Conservation (phyloP, 2,888 invertebrate genomes). For the Girardia tigrina region DNA sequence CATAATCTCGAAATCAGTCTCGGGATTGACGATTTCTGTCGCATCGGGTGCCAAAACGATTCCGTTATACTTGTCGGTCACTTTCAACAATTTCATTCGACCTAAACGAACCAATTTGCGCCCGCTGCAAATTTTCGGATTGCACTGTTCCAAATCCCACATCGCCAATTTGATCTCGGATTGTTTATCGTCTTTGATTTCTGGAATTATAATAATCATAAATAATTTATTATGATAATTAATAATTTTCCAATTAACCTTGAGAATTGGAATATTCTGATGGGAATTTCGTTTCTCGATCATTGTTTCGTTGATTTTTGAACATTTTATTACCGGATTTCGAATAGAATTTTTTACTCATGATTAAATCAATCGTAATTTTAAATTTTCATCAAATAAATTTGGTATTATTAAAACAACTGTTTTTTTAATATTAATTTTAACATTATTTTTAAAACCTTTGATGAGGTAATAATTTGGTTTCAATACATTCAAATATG, state of each 20-base stretch:
- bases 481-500: too few species aligned
- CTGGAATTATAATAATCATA: background rate
- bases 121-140: constrained; percentile 91
- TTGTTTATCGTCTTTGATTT: background rate
- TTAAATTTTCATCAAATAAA: too few species aligned
- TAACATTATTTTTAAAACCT: too few species aligned
- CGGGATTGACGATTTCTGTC: constrained; percentile 67
- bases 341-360: background rate
- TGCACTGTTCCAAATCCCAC: constrained; percentile 98
- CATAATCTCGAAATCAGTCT: constrained; percentile 58
- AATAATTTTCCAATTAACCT: too few species aligned
- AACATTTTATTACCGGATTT: background rate
- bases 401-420: too few species aligned
- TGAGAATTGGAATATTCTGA: background rate
- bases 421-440: too few species aligned
- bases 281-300: background rate
- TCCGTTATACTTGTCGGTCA: constrained; percentile 70
- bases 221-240: background rate
- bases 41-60: constrained; percentile 75
- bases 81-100: constrained; percentile 65
- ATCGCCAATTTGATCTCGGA: constrained; percentile 56
- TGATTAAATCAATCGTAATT: too few species aligned
- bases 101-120: constrained; percentile 69
- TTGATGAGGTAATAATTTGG: too few species aligned
- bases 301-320: background rate